Evolutionary conservation across 2,797 vertebrate species (phyloP), one percentile per base, ranked within the genome.

Genomic region (Spea hammondii): DNA sequence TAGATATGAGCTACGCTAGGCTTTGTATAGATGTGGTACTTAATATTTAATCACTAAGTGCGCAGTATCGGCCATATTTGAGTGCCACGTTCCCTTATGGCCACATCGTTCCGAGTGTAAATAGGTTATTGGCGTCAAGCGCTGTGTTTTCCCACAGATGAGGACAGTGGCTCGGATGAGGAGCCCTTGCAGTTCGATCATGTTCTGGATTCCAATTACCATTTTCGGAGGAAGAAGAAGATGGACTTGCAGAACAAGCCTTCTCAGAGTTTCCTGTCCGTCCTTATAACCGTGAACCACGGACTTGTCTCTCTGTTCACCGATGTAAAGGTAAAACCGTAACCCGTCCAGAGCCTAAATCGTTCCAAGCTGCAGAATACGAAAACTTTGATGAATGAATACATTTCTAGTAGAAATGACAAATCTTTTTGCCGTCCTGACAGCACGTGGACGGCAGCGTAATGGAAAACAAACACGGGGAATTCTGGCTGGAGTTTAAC

Each of bases 161-260:
- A 99, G 54, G 95, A 96, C 74, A 99, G 98, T 79, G 96, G 95
- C 17, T 99, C 98, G 44, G 98, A 99, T 77, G 98, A 99, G 74
- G 98, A 99, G 84, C 94, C 91, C 64, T 83, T 95, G 81, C 94
- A 94, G 44, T 97, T 95, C 83, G 96, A 95, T 86, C 94, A 89
- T 17, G 88, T 95, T 32, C 88, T 93, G 32, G 97, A 99, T 81
- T 85, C 93, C 17, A 94, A 93, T 85, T 93, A 92, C 83, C 92
- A 95, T 72, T 95, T 93, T 44, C 94, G 94, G 44, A 94, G 94
- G 89, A 98, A 94, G 88, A 98, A 95, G 87, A 98, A 95, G 76
- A 86, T 89, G 74, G 97, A 97, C 86, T 84, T 89, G 4, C 95
- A 94, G 83, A 95, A 89, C 84, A 98, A 94, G 88, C 96, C 91